These are phyloP conservation scores for Plestiodon gilberti DNA, from an alignment of 2,113 vertebrate species.

Conservation along the genomic window DNA sequence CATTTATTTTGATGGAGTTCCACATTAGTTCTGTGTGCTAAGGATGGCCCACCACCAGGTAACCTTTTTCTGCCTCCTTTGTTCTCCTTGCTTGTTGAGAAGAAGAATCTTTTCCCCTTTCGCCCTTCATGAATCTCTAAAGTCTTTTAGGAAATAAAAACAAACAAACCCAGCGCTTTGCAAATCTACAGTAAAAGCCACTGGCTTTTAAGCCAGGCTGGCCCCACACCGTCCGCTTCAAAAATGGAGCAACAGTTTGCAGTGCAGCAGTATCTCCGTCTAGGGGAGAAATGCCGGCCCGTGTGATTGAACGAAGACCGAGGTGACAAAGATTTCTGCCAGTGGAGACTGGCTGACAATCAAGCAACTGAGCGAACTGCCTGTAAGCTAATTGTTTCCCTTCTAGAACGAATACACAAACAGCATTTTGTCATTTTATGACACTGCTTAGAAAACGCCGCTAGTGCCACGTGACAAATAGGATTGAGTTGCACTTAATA, in stretches of 20 bases:
- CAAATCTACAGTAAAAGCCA: no score
- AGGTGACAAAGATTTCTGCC: background rate
- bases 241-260: background rate
- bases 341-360: background rate
- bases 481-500: slow-evolving; percentile 34
- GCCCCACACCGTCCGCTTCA: no score
- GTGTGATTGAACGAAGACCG: background rate
- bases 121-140: background rate
- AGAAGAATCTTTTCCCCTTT: no score
- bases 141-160: background rate
- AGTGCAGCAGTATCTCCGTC: background rate
- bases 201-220: no score
- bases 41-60: background rate
- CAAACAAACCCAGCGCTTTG: no score
- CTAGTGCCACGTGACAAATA: slow-evolving; percentile 55
- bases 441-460: background rate
- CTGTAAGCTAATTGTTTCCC: background rate
- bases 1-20: no score
- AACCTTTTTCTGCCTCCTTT: background rate
- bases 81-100: background rate
- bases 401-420: background rate
- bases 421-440: background rate
- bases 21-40: no score
- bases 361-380: background rate
- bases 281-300: background rate